Evolutionary conservation across 2,113 vertebrate genomes (phyloP), one percentile per base, ranked within the genome.

Genomic region (Podarcis cretensis): DNA sequence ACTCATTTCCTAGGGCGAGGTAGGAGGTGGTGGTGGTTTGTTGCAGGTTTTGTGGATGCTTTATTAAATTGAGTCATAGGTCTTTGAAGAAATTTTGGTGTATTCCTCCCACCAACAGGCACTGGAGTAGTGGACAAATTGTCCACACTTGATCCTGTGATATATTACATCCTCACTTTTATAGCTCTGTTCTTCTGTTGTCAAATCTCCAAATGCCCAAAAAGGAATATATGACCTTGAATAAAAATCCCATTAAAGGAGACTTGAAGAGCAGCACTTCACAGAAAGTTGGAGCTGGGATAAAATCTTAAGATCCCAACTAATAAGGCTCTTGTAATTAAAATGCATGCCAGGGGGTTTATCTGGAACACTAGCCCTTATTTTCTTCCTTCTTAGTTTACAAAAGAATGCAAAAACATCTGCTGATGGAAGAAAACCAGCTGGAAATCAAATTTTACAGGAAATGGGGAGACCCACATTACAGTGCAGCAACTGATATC

Each of bases 131-230:
- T 96, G 94, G 95, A 94, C 93, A 71, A 35, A 85, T 94, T 96
- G 93, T 95, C 93, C 87, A 93, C 91, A 94, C 87, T 95, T 95
- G 93, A 87, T 83, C 84, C 90, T 91, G 80, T 96, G 95, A 96
- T 96, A 89, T 92, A 95, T 95, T 93, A 79, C 27, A 3, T 90
- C 88, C 90, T 97, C 93, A 93, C 94, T 90, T 96, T 96, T 96
- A 96, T 94, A 94, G 93, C 95, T 93, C 87, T 92, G 92, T 93
- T 94, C 94, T 92, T 93, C 85, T 86, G 89, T 92, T 96, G 95
- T 95, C 96, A 96, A 71, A 93, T 84, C 77, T 92, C 85, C 92
- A 89, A 80, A 74, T 76, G 85, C 75, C 77, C 85, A 20, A 1
- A 18, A 63, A 65, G 54, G 40, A 92, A 93, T 91, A 77, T 86